Percentiles rank a stretch among this genome's conserved stretches.
Conservation (phyloP, 64 coral and sea anemone species). For the Stichodactyla mertensii region DNA sequence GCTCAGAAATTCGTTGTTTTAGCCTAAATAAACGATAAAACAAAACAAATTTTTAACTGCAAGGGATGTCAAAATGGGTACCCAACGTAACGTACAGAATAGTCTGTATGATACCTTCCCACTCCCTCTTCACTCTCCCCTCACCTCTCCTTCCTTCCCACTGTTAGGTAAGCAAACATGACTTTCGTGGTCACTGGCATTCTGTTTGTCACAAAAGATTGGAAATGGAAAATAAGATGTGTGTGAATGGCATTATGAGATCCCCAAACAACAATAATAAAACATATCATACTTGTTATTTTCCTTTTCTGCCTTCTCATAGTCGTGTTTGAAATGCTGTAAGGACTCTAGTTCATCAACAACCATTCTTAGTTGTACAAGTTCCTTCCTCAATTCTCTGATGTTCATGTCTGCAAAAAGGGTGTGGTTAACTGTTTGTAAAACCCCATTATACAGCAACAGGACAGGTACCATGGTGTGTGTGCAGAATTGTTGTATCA, state of each 20-base stretch:
- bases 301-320: conserved; percentile 68
- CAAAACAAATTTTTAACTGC: background rate
- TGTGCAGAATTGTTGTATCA: too few species aligned
- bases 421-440: too few species aligned
- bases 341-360: conserved; percentile 62
- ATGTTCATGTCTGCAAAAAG: conserved; percentile 54
- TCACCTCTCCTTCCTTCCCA: too few species aligned
- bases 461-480: too few species aligned
- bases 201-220: too few species aligned
- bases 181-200: too few species aligned
- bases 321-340: conserved; percentile 60
- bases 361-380: conserved; percentile 39
- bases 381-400: conserved; percentile 40
- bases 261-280: background rate
- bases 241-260: background rate
- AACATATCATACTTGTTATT: conserved; percentile 36
- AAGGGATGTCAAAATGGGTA: background rate
- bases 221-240: too few species aligned
- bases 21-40: conserved; percentile 18
- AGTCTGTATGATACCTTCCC: too few species aligned
- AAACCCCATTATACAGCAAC: too few species aligned
- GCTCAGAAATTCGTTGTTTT: conserved; percentile 52
- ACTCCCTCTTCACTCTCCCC: too few species aligned
- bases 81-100: too few species aligned
- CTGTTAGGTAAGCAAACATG: too few species aligned